Evolutionary conservation across 1,140 invertebrate species (phyloP).

Genomic region (Centruroides vittatus): DNA sequence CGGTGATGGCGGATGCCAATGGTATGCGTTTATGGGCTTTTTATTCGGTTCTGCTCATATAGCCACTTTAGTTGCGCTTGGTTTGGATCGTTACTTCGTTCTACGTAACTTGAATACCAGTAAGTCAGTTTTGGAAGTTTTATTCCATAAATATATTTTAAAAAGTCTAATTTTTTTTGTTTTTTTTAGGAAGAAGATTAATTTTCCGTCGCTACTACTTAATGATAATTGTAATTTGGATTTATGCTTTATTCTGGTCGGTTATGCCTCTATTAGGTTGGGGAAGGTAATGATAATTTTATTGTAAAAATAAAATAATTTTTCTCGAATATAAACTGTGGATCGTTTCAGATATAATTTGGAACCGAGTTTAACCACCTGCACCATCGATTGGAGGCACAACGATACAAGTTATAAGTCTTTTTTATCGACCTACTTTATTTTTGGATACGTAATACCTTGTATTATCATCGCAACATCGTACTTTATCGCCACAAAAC

Average conservation of each 20-base stretch:
- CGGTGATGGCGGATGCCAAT: slow-evolving; percentile 26
- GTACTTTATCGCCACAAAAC: neutral
- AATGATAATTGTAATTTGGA: slow-evolving; percentile 12
- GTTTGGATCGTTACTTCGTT: slow-evolving; percentile 27
- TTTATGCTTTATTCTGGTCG: slow-evolving; percentile 17
- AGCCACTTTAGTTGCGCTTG: slow-evolving; percentile 25
- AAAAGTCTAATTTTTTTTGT: too few relatives aligned
- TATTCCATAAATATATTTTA: too few relatives aligned
- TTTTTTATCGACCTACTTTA: slow-evolving; percentile 16
- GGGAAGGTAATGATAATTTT: slow-evolving; percentile 13
- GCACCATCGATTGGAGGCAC: slow-evolving; percentile 19
- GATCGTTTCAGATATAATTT: slow-evolving; percentile 9
- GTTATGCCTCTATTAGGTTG: slow-evolving; percentile 17
- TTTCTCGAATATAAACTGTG: neutral
- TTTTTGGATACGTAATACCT: slow-evolving; percentile 14
- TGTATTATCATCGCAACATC: slow-evolving; percentile 9
- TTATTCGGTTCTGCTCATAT: slow-evolving; percentile 27
- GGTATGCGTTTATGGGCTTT: slow-evolving; percentile 30
- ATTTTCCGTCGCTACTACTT: slow-evolving; percentile 9
- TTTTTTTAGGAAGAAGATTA: slow-evolving; percentile 7
- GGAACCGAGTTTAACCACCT: slow-evolving; percentile 16
- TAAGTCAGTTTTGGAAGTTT: slow-evolving; percentile 1
- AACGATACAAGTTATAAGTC: slow-evolving; percentile 17
- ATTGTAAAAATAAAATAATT: neutral
- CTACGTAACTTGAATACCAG: slow-evolving; percentile 11